Base-by-base conservation (phyloP, 1,140 invertebrate genomes). In the Micrasema minimum region DNA sequence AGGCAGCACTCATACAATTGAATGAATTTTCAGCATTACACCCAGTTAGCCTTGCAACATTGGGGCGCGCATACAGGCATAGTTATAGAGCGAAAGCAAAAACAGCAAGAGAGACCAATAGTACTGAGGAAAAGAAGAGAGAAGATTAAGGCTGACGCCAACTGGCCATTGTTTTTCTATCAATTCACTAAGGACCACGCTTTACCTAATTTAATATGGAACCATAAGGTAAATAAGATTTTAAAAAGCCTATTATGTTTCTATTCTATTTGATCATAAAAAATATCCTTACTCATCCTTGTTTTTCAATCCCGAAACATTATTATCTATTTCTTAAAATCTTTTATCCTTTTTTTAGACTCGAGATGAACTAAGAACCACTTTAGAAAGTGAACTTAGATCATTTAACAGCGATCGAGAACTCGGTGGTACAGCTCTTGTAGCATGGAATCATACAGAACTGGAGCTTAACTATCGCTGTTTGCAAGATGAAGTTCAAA, bases 391-490 rank as follows among this genome's bases (percentile, higher is more conserved):
- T 81, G 98, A 99, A 84, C 89, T 99, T 37, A 86, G 96, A 57
- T 89, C 92, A 20, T 97, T 99, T 81, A 89, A 89, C 0, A 90
- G 90, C 2, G 97, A 99, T 81, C 90, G 94, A 71, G 98, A 99
- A 78, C 86, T 98, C 64, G 91, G 93, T 18, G 90, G 90, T 14
- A 87, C 88, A 55, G 88, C 88, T 66, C 85, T 94, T 12, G 95
- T 98, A 1, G 93, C 96, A 0, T 99, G 98, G 98, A 99, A 99
- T 87, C 95, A 99, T 85, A 89, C 92, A 53, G 98, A 99, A 84
- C 97, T 99, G 80, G 96, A 98, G 85, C 90, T 98, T 1, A 89
- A 90, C 71, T 99, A 99, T 85, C 89, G 91, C 76, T 97, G 96
- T 79, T 86, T 99, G 43, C 90, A 92, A 67, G 96, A 99, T 77